phyloP scores from a whole-genome alignment of 2,113 vertebrate species.

The Setophaga petechia region DNA sequence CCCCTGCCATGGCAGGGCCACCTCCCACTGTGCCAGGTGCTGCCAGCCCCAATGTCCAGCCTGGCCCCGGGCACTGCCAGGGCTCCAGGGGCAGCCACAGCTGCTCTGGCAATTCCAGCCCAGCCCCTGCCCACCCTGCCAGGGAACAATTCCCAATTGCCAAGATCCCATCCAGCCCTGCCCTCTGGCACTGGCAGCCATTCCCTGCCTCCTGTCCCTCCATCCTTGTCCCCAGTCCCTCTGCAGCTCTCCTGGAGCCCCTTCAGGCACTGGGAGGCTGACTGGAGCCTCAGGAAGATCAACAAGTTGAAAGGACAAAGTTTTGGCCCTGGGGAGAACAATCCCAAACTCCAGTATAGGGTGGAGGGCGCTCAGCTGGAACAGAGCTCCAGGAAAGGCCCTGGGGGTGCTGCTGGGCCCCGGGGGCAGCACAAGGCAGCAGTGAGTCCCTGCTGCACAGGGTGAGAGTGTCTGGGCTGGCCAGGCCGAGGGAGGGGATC shows the following conservation, averaged over 20 bases:
- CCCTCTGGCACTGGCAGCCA: background rate
- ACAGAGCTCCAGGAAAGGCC: background rate
- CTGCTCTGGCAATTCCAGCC: too few species aligned
- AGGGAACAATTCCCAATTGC: background rate
- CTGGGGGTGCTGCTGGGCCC: background rate
- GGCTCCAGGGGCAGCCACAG: too few species aligned
- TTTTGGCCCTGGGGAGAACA: background rate
- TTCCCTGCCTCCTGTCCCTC: too few species aligned
- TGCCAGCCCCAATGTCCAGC: too few species aligned
- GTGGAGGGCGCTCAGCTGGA: background rate
- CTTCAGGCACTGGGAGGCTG: background rate
- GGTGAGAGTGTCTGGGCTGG: background rate
- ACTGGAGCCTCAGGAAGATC: background rate
- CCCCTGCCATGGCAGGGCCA: too few species aligned
- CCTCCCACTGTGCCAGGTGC: too few species aligned
- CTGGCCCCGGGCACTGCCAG: too few species aligned
- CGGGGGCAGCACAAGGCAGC: background rate
- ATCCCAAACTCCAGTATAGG: rapidly evolving
- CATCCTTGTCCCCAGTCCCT: background rate
- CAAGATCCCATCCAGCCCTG: too few species aligned
- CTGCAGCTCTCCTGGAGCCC: background rate
- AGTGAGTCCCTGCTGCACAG: background rate
- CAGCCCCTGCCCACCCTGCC: too few species aligned
- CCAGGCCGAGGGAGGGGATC: too few species aligned
- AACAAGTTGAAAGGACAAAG: background rate